Percentiles rank a stretch among this genome's conserved stretches.
phyloP scores from a whole-genome alignment of 2,797 vertebrate genomes.

The Macropus fuliginosus region DNA sequence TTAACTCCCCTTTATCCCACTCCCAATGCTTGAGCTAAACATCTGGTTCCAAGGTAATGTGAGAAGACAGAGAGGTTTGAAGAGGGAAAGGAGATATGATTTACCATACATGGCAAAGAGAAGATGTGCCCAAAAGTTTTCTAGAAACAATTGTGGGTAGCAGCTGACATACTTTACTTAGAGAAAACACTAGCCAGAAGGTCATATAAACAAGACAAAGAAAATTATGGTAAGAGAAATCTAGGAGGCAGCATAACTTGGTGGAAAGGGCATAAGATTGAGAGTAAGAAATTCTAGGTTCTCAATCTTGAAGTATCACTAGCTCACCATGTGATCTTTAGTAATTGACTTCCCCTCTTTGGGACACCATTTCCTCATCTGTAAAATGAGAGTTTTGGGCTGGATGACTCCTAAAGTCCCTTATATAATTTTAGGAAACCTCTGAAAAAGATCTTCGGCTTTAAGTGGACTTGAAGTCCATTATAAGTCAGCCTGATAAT shows the following conservation, averaged over 20 bases:
- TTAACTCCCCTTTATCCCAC: not conserved
- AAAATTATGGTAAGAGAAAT: not conserved
- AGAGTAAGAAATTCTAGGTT: not conserved
- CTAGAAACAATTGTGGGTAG: not conserved
- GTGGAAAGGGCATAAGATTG: not conserved
- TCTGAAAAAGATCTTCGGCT: not conserved
- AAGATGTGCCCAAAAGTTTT: not conserved
- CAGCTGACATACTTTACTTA: not conserved
- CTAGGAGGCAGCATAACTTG: not conserved
- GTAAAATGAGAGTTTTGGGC: not conserved
- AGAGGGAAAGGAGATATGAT: not conserved
- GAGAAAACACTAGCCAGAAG: not conserved
- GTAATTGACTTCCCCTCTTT: not conserved
- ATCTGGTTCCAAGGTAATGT: not conserved
- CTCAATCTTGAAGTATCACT: not conserved
- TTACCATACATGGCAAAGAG: not conserved
- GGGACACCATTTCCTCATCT: not conserved
- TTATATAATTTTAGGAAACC: not conserved
- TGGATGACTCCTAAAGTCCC: not conserved
- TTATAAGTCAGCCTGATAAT: not conserved
- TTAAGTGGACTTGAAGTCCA: not conserved
- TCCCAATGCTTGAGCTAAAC: not conserved
- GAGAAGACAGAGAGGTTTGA: not conserved
- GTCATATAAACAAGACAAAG: not conserved
- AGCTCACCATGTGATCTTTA: not conserved